Base-by-base conservation (phyloP, 2,888 invertebrate species). In the Dromius quadrimaculatus region DNA sequence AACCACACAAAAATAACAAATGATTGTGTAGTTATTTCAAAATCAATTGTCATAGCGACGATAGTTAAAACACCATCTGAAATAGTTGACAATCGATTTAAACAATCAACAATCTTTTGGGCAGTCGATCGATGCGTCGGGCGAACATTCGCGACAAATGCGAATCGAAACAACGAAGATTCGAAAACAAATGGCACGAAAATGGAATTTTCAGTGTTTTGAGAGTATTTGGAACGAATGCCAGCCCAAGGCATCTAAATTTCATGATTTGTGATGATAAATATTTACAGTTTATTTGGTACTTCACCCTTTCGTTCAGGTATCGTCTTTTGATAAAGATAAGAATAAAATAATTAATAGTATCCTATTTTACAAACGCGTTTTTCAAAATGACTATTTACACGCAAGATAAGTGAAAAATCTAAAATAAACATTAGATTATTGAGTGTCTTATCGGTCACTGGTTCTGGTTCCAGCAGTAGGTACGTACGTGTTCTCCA, bases 271-370 rank as follows among this genome's bases (percentile, higher is more conserved):
- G 50, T 74, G 74, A 74, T 76, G 74, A 76, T 71, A 74, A 73
- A 74, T 77, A 78, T 78, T 72, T 78, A 77, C 77, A 78, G 72
- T 73, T 72, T 77, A 76, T 77, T 78, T 79, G 77, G 77, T 78
- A 78, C 76, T 76, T 73, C 74, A 74, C 74, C 74, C 74, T 75
- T 74, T 70, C 45, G 59, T 74, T 78, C 78, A 78, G 77, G 77
- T 78, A 78, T 77, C 77, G 74, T 71, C 61, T 72, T 72, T 71
- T 72, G 47, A 71, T 71, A 71, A 72, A 71, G 71, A 19, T 69
- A 72, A 74, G 69, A 57, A 23, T 54, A 71, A 59, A 69, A 69
- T 64, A 64, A 72, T 62, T 69, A 50, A 66, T 65, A 59, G 45
- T 65, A 69, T 72, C 50, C 70, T 72, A 72, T 72, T 63, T 62